Conservation (phyloP, 2,113 vertebrate genomes). For the Dipodomys merriami region DNA sequence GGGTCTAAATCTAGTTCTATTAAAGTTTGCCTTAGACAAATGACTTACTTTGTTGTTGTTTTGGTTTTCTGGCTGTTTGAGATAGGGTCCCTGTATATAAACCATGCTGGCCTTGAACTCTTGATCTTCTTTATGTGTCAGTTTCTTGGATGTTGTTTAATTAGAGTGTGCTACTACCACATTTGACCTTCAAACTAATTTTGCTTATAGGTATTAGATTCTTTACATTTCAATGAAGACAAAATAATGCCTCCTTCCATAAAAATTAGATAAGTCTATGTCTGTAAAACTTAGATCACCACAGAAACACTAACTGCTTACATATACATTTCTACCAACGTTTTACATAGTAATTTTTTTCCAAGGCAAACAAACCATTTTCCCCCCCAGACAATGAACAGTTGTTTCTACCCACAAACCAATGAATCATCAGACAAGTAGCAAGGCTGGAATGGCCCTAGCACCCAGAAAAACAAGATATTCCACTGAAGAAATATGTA, state of each 20-base stretch:
- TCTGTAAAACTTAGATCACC: conserved; percentile 33
- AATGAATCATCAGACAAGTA: conserved; percentile 75
- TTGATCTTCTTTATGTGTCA: neutral
- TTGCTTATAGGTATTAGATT: conserved; percentile 39
- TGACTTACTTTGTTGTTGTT: neutral
- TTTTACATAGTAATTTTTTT: conserved; percentile 54
- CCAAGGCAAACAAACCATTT: conserved; percentile 67
- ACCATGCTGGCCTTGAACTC: neutral
- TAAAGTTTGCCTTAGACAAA: neutral
- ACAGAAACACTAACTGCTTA: neutral
- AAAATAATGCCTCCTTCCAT: conserved; percentile 10
- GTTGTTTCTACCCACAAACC: conserved; percentile 74
- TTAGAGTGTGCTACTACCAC: neutral
- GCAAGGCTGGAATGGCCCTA: neutral
- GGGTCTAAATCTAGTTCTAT: conserved; percentile 42
- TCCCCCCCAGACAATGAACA: conserved; percentile 65
- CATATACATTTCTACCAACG: neutral
- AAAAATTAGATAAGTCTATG: conserved; percentile 32
- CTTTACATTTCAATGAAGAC: conserved; percentile 14
- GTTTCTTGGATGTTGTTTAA: neutral
- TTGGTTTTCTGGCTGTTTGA: neutral
- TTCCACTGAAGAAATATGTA: conserved; percentile 44
- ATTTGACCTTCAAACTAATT: conserved; percentile 25
- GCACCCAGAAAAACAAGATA: conserved; percentile 71
- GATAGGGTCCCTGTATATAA: neutral